Conservation (phyloP, 2,797 vertebrate genomes). For the Sitta carolinensis region DNA sequence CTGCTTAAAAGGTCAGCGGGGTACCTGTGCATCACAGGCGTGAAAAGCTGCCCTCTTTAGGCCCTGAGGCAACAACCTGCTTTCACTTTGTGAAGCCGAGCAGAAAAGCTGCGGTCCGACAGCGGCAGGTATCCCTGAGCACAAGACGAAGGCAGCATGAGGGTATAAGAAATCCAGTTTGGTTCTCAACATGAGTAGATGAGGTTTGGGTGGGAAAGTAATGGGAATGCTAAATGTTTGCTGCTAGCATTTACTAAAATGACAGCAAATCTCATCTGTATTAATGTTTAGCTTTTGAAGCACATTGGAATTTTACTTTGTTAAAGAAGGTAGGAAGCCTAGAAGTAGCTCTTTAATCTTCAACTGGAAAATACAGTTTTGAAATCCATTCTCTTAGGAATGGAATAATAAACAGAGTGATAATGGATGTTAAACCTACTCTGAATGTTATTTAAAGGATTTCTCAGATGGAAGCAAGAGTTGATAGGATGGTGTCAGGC, state of each 20-base stretch:
- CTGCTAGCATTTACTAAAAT: conserved; percentile 63
- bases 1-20: neutral
- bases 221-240: conserved; percentile 66
- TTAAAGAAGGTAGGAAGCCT: conserved; percentile 68
- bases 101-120: neutral
- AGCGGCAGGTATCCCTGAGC: neutral
- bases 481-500: conserved; percentile 8
- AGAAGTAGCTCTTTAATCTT: conserved; percentile 74
- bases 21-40: neutral
- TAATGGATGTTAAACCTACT: conserved; percentile 66
- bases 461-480: conserved; percentile 52
- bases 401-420: conserved; percentile 59
- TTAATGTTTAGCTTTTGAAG: conserved; percentile 70
- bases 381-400: conserved; percentile 72
- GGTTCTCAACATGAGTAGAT: conserved; percentile 9
- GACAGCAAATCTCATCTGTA: conserved; percentile 68
- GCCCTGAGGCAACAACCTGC: conserved; percentile 20
- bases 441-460: conserved; percentile 69
- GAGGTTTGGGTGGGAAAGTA: conserved; percentile 66
- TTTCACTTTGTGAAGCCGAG: conserved; percentile 25
- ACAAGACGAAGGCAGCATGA: neutral
- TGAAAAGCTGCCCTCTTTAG: conserved; percentile 27
- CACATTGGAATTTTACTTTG: conserved; percentile 65
- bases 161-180: neutral
- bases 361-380: conserved; percentile 73